Conservation (phyloP, 2,113 vertebrate species). For the Stictonetta naevosa region DNA sequence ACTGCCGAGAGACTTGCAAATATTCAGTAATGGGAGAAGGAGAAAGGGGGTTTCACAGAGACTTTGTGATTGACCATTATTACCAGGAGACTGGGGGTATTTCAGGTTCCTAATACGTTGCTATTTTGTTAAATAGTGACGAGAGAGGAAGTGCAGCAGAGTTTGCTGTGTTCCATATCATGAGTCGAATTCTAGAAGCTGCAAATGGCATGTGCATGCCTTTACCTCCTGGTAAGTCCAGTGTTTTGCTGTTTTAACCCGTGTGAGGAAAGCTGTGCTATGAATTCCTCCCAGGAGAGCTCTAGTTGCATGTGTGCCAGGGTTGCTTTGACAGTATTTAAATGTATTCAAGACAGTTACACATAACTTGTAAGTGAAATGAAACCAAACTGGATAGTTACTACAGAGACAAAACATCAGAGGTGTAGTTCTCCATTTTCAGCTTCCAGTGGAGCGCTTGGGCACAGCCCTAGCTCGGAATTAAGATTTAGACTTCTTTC, state of each 20-base stretch:
- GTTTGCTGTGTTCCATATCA: conserved; percentile 86
- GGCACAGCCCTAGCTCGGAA: not conserved
- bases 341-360: not conserved
- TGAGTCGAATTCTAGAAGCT: conserved; percentile 91
- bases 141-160: conserved; percentile 80
- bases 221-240: conserved; percentile 89
- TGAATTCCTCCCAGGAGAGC: not conserved
- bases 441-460: not conserved
- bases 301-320: not conserved
- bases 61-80: rapidly evolving
- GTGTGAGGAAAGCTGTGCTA: not conserved
- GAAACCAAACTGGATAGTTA: not conserved
- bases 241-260: not conserved
- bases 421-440: not conserved
- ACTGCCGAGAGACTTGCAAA: not conserved
- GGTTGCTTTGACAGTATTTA: not conserved
- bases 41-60: not conserved
- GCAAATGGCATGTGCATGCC: conserved; percentile 86
- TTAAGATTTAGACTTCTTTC: not conserved
- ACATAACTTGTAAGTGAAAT: not conserved
- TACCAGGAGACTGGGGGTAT: not conserved
- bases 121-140: conserved; percentile 66
- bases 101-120: not conserved
- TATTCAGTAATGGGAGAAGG: not conserved
- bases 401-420: not conserved